phyloP scores from a whole-genome alignment of 2,113 vertebrate species.

The Nothocercus julius region DNA sequence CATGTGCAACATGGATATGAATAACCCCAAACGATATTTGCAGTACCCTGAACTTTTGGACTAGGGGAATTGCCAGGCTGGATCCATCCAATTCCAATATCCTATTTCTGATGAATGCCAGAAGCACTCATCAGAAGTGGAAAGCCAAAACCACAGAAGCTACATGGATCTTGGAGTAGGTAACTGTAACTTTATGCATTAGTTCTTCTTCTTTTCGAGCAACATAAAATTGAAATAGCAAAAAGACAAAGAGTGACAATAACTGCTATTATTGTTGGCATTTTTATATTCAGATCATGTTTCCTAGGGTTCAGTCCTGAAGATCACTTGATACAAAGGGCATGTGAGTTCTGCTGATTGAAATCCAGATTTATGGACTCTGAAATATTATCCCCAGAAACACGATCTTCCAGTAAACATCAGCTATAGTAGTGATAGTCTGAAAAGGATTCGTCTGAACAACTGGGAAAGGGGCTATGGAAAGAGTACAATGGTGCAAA shows the following conservation, averaged over 20 bases:
- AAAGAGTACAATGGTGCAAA: background rate
- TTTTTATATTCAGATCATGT: background rate
- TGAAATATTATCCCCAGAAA: constrained; percentile 9
- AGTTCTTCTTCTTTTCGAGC: background rate
- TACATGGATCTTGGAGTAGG: background rate
- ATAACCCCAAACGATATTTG: background rate
- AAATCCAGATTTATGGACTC: constrained; percentile 16
- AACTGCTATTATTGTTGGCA: background rate
- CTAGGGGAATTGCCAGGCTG: background rate
- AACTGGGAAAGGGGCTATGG: background rate
- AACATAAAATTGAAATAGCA: background rate
- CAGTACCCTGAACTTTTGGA: background rate
- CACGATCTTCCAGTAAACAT: background rate
- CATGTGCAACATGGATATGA: background rate
- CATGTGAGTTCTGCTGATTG: background rate
- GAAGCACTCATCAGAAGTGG: background rate
- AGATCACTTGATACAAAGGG: background rate
- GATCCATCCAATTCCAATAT: background rate
- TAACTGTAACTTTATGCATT: background rate
- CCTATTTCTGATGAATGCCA: background rate
- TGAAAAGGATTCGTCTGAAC: background rate
- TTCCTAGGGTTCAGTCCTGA: background rate
- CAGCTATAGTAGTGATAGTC: background rate
- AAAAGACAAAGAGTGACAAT: background rate
- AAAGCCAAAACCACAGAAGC: background rate